These are phyloP conservation scores for Rhizoglyphus robini DNA, from an alignment of 1,140 invertebrate genomes.

Conservation along the genomic window DNA sequence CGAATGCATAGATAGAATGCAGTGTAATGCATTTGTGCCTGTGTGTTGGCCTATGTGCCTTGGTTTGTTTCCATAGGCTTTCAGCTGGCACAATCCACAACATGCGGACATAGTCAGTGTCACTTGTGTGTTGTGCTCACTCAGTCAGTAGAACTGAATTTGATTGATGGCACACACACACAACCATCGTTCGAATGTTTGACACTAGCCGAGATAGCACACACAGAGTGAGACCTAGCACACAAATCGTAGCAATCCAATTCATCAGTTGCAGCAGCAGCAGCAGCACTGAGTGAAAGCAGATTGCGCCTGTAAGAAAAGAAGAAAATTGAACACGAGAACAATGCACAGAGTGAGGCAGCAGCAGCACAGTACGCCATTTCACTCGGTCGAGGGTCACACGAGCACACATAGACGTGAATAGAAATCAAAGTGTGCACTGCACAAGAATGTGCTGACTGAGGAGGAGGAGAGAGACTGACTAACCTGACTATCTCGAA, in stretches of 20 bases:
- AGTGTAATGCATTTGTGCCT: no score
- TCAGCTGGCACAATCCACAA: background rate
- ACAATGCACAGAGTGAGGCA: background rate
- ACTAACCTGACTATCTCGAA: background rate
- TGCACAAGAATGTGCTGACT: background rate
- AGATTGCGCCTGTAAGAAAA: background rate
- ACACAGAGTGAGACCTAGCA: background rate
- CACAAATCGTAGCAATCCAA: no score
- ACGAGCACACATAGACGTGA: constrained; percentile 9
- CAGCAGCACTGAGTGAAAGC: background rate
- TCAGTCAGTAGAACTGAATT: background rate
- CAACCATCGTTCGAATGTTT: background rate
- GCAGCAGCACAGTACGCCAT: no score
- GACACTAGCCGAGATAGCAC: background rate
- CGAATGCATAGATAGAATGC: no score
- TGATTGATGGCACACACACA: constrained; percentile 11
- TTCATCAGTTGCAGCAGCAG: no score
- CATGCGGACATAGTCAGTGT: background rate
- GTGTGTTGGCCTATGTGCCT: background rate
- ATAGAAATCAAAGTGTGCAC: background rate
- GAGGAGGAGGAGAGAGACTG: background rate
- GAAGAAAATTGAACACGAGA: background rate
- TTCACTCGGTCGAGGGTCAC: constrained; percentile 9
- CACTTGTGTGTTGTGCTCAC: background rate
- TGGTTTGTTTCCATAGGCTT: background rate